These are phyloP conservation scores for Alaudala cheleensis DNA, from an alignment of 2,113 vertebrate species.

Conservation along the genomic window DNA sequence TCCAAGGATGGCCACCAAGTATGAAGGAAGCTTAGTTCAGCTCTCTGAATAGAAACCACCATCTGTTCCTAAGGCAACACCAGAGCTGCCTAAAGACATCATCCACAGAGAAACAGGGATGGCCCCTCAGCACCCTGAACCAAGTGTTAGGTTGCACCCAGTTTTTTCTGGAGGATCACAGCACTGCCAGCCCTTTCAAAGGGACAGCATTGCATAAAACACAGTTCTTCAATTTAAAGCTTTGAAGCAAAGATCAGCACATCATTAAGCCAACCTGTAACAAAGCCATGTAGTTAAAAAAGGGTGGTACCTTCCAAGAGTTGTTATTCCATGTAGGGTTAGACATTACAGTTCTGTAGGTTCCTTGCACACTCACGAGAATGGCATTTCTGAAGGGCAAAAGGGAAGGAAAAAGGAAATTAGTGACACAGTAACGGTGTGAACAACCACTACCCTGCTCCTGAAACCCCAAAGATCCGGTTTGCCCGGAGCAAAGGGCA, in stretches of 20 bases:
- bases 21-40: neutral
- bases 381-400: slow-evolving; percentile 69
- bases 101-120: neutral
- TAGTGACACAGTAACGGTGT: neutral
- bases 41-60: slow-evolving; percentile 55
- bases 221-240: neutral
- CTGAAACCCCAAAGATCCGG: neutral
- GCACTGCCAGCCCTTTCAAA: neutral
- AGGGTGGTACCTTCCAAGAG: slow-evolving; percentile 61
- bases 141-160: neutral
- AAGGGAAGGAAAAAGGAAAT: slow-evolving; percentile 52
- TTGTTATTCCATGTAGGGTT: slow-evolving; percentile 51
- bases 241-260: neutral
- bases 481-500: neutral
- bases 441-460: neutral
- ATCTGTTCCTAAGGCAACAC: slow-evolving; percentile 52
- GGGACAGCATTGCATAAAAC: neutral
- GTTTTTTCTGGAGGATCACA: neutral
- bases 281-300: neutral
- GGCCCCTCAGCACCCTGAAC: neutral
- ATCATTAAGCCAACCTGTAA: neutral
- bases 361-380: slow-evolving; percentile 48
- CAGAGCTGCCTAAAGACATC: neutral
- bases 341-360: slow-evolving; percentile 63
- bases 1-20: slow-evolving; percentile 15